Base-by-base conservation (phyloP, 2,888 invertebrate genomes). In the Watsonalla binaria region DNA sequence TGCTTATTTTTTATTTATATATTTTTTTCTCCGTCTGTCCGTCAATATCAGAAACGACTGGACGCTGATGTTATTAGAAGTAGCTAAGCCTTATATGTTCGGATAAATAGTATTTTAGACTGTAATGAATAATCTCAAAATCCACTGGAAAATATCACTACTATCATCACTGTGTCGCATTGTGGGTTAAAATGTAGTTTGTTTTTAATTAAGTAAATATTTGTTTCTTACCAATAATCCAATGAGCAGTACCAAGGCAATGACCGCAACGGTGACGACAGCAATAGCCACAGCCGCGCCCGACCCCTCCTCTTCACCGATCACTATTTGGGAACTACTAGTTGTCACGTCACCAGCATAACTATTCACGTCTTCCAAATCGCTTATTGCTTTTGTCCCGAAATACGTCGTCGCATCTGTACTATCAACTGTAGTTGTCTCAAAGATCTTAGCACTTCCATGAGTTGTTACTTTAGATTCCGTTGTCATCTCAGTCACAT, bases 251-350 rank as follows among this genome's bases (percentile, higher is more conserved):
- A 96, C 86, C 52, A 96, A 85, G 48, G 96, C 96, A 51, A 96
- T 92, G 13, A 95, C 95, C 6, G 95, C 96, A 54, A 96, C 94
- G 9, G 94, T 94, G 62, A 96, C 95, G 56, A 97, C 95, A 6
- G 95, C 94, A 57, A 96, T 95, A 11, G 96, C 96, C 9, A 96
- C 94, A 51, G 96, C 94, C 6, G 95, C 94, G 54, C 95, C 95
- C 0, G 93, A 92, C 47, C 93, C 92, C 5, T 91, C 87, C 45
- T 87, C 89, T 6, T 76, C 83, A 5, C 75, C 71, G 13, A 78
- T 51, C 67, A 68, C 81, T 64, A 70, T 79, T 34, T 72, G 79
- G 34, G 78, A 83, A 37, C 75, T 80, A 68, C 80, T 88, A 53
- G 82, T 92, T 6, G 81, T 87, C 70, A 79, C 65, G 33, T 79